Evolutionary conservation across 2,113 vertebrate species (phyloP), one percentile per base, ranked within the genome.

Genomic region (Rafetus swinhoei): DNA sequence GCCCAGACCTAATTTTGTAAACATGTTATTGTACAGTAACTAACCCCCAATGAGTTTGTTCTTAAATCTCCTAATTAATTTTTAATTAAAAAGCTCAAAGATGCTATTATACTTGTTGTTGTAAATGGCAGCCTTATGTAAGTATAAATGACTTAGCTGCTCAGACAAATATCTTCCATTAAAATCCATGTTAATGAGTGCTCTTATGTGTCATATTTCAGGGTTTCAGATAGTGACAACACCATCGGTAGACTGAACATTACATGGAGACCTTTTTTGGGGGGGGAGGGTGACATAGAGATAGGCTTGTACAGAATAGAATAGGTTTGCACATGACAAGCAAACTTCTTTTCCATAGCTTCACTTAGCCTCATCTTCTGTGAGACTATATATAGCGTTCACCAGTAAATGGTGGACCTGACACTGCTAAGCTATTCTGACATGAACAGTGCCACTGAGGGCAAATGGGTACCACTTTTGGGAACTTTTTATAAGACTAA

Each of bases 31-130:
- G 98, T 98, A 98, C 97, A 96, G 97, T 97, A 98, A 98, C 98
- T 97, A 98, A 98, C 98, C 98, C 97, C 98, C 96, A 92, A 98
- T 96, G 97, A 98, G 95, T 98, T 97, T 97, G 96, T 97, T 98
- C 98, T 98, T 98, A 98, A 98, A 97, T 97, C 97, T 98, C 96
- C 97, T 98, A 98, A 98, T 98, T 98, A 98, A 98, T 98, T 98
- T 98, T 98, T 98, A 98, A 98, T 98, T 98, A 98, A 98, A 98
- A 98, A 98, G 97, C 98, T 98, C 97, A 96, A 97, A 98, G 98
- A 98, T 97, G 98, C 97, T 95, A 96, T 98, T 97, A 97, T 96
- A 95, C 92, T 96, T 90, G 95, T 95, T 96, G 93, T 92, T 90
- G 91, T 95, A 96, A 97, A 97, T 92, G 97, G 98, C 96, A 97